Evolutionary conservation across 2,113 vertebrate genomes (phyloP).

Genomic region (Crotophaga sulcirostris): DNA sequence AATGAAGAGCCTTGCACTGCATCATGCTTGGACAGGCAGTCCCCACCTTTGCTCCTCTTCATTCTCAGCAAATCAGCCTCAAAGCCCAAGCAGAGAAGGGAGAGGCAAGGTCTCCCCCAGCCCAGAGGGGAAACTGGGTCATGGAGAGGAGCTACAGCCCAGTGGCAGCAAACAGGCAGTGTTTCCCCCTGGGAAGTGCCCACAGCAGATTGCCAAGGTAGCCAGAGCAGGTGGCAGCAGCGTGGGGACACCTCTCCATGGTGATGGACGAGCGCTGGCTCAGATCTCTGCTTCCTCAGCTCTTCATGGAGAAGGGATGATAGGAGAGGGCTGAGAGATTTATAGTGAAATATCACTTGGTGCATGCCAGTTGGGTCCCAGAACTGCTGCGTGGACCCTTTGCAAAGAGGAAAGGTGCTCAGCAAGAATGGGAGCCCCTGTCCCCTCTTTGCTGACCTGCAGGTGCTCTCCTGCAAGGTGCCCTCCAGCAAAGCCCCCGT

Average conservation of each 20-base stretch:
- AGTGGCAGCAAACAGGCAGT: not conserved
- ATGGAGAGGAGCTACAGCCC: not conserved
- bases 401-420: not conserved
- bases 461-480: slow-evolving; percentile 4
- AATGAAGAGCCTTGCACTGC: too few species aligned
- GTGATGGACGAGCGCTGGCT: slow-evolving; percentile 47
- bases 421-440: not conserved
- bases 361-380: not conserved
- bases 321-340: not conserved
- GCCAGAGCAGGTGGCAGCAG: not conserved
- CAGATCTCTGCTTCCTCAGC: slow-evolving; percentile 56
- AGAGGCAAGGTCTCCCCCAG: not conserved
- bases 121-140: rapidly evolving
- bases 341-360: rapidly evolving
- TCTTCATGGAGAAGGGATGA: not conserved
- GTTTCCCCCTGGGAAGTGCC: not conserved
- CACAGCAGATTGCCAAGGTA: not conserved
- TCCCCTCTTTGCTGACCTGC: not conserved
- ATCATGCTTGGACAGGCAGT: rapidly evolving
- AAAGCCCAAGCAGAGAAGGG: not conserved
- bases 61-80: not conserved
- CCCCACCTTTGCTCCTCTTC: not conserved
- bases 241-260: not conserved
- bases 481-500: not conserved
- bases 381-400: slow-evolving; percentile 11